phyloP scores from a whole-genome alignment of 2,888 invertebrate genomes.

The Sepioteuthis lessoniana region DNA sequence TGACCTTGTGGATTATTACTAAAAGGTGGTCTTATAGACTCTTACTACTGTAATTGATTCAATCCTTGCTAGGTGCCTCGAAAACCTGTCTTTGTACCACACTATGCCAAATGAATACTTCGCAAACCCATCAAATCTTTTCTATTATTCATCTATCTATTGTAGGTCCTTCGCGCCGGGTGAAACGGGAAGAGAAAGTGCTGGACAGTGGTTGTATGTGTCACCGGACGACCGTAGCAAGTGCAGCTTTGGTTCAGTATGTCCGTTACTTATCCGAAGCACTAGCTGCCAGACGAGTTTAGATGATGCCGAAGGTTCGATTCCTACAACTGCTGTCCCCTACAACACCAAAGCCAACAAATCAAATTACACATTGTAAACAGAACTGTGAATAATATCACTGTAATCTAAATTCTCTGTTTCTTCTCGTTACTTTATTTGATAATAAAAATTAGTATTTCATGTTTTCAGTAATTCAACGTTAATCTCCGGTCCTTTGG shows the following conservation, averaged over 20 bases:
- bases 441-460: too few species aligned
- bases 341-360: neutral
- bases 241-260: conserved; percentile 68
- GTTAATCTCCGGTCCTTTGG: too few species aligned
- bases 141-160: neutral
- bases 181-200: conserved; percentile 68
- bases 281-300: conserved; percentile 51
- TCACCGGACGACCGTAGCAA: conserved; percentile 72
- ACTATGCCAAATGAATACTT: too few species aligned
- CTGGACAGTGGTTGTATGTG: conserved; percentile 68
- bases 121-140: too few species aligned
- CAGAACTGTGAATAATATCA: neutral
- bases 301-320: neutral
- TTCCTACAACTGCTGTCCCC: neutral
- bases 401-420: neutral
- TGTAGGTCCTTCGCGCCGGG: conserved; percentile 46
- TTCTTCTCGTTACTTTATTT: neutral
- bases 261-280: conserved; percentile 60
- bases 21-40: too few species aligned
- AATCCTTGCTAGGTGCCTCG: too few species aligned
- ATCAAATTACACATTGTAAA: neutral
- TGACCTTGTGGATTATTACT: too few species aligned
- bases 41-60: too few species aligned
- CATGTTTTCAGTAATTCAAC: too few species aligned
- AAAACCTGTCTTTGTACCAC: too few species aligned